Percentiles rank a stretch among this genome's conserved stretches.
phyloP scores from a whole-genome alignment of 2,113 vertebrate species.

The Miniopterus natalensis region DNA sequence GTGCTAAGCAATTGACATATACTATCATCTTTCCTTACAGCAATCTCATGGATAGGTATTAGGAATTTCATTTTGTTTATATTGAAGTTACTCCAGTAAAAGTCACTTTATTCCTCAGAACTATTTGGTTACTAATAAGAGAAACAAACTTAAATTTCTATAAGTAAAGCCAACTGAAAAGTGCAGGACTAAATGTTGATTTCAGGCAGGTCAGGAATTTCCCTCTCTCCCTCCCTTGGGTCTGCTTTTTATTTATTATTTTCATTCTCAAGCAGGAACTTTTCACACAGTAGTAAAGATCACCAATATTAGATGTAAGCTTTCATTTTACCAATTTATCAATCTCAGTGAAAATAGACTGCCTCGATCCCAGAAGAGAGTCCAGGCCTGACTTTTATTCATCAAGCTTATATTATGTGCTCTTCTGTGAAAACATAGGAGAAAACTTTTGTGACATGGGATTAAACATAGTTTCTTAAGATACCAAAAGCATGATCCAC shows the following conservation, averaged over 20 bases:
- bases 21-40: background rate
- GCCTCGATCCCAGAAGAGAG: background rate
- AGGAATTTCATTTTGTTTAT: constrained; percentile 17
- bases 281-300: background rate
- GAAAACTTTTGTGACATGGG: background rate
- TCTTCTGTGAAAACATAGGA: background rate
- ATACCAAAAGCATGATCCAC: background rate
- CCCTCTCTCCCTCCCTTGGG: background rate
- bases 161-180: background rate
- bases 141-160: background rate
- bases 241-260: background rate
- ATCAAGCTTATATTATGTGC: background rate
- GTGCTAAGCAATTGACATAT: background rate
- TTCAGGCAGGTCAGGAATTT: background rate
- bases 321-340: background rate
- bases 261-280: background rate
- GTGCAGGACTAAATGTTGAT: background rate
- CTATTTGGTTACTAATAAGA: background rate
- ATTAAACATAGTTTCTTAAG: background rate
- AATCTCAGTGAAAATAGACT: background rate
- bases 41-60: background rate
- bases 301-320: background rate
- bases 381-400: background rate
- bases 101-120: background rate
- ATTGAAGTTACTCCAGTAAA: background rate